These are phyloP conservation scores for Anastatus disparis DNA, from an alignment of 1,140 invertebrate genomes.

Conservation along the genomic window DNA sequence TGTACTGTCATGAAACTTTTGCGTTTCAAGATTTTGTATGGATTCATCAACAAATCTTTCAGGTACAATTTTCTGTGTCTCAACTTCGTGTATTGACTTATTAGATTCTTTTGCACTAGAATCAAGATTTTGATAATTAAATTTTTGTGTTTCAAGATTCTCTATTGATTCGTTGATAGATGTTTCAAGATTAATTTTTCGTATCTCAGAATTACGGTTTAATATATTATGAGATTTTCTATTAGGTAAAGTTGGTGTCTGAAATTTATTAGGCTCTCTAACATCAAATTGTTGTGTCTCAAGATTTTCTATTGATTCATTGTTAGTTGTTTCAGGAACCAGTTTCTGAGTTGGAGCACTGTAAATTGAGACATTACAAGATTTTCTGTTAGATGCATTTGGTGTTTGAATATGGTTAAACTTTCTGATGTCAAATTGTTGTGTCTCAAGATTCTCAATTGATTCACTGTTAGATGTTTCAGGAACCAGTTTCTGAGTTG, in stretches of 20 bases:
- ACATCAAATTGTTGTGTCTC: conserved; percentile 10
- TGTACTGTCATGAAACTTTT: not conserved
- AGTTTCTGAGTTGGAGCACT: not conserved
- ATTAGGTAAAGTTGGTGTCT: too few species aligned
- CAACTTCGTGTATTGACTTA: not conserved
- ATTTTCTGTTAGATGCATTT: not conserved
- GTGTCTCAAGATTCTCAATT: not conserved
- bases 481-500: conserved; percentile 12
- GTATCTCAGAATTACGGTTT: conserved; percentile 12
- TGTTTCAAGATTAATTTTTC: conserved; percentile 2
- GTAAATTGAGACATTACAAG: conserved; percentile 1
- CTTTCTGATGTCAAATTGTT: too few species aligned
- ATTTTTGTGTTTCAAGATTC: not conserved
- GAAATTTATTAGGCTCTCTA: too few species aligned
- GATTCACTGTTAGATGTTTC: not conserved
- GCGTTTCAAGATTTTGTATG: conserved; percentile 15
- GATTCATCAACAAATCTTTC: not conserved
- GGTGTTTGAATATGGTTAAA: not conserved
- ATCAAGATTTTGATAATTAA: too few species aligned
- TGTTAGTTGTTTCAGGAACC: not conserved
- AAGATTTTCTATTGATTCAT: conserved; percentile 5
- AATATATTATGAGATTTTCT: not conserved
- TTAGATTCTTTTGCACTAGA: not conserved
- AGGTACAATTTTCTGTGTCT: not conserved
- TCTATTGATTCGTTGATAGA: not conserved